Evolutionary conservation across 2,797 vertebrate genomes (phyloP), one percentile per base, ranked within the genome.

Genomic region (Lepus townsendii): DNA sequence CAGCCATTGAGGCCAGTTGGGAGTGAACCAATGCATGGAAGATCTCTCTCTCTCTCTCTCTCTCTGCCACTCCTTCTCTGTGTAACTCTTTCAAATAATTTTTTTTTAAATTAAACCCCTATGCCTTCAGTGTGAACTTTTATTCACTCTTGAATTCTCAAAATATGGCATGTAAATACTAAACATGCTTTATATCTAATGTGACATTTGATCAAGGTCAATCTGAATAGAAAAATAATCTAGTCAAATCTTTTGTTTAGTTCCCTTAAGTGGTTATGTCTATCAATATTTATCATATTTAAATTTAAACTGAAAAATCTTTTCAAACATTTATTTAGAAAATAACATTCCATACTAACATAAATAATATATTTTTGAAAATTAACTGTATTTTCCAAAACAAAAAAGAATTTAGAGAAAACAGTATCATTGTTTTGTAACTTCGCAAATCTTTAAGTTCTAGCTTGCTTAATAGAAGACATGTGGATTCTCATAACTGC

Each of bases 121-220:
- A 52, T 73, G 24, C 38, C 75, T 94, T 72, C 35, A 66, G 88
- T 78, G 68, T 83, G 30, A 79, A 66, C 57, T 47, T 87, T 42
- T 50, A 52, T 60, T 12, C 8, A 75, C 30, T 52, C 65, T 77
- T 88, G 72, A 87, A 90, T 83, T 68, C 72, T 62, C 35, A 27
- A 89, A 57, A 5, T 3, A 26, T 3, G 83, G 5, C 14, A 52
- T 72, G 19, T 62, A 62, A 79, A 24, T 47, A 47, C 35, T 79
- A 95, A 42, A 60, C 32, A 95, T 2, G 27, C 19, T 63, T 73
- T 73, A 90, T 10, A 83, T 54, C 42, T 75, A 72, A 77, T 73
- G 14, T 30, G 38, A 83, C 22, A 73, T 38, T 66, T 42, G 17
- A 63, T 35, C n/a, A 35, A 79, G 60, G 11, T 68, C 17, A 83